Evolutionary conservation across 2,888 invertebrate genomes (phyloP), one percentile per base, ranked within the genome.

Genomic region (Euplagia quadripunctaria): DNA sequence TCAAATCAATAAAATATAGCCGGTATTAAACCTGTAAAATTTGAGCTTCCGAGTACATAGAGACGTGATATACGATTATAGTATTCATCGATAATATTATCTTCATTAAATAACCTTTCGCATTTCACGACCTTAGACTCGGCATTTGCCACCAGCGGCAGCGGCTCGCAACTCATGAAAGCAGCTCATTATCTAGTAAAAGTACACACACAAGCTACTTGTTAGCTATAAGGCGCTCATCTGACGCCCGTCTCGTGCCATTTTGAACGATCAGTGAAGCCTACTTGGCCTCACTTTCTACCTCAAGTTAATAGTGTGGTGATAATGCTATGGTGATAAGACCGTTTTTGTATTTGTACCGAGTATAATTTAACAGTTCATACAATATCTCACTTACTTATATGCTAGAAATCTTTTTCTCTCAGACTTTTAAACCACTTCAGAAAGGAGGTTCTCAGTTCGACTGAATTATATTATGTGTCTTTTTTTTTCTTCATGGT

Each of bases 221-320:
- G 78, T 82, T 79, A 79, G 76, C 75, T 70, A 14, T 61, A 61
- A 61, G 14, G 61, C 31, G 7, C 31, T 61, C 61, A 31, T 61
- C 31, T 81, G 80, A 82, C 81, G 43, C 81, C 82, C 81, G 78
- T 78, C 76, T 75, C 55, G 71, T 74, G 79, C 81, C 73, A 81
- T 85, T 84, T 81, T 77, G 72, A 73, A 75, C 77, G 77, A 82
- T 75, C 78, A 77, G 65, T 61, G 31, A 61, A 20, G 61, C 31
- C 74, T 82, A 82, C 82, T 86, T 78, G 80, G 73, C 72, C 82
- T 79, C 74, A 79, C 87, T 87, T 86, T 84, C 84, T 84, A 87
- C 72, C 68, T 74, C 42, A 72, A 71, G 69, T 71, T 75, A 68
- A 71, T 70, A 65, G 74, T 52, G 68, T 70, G 65, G 68, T 55